Base-by-base conservation (phyloP, 1,140 invertebrate genomes). In the Psilanteris sp. region DNA sequence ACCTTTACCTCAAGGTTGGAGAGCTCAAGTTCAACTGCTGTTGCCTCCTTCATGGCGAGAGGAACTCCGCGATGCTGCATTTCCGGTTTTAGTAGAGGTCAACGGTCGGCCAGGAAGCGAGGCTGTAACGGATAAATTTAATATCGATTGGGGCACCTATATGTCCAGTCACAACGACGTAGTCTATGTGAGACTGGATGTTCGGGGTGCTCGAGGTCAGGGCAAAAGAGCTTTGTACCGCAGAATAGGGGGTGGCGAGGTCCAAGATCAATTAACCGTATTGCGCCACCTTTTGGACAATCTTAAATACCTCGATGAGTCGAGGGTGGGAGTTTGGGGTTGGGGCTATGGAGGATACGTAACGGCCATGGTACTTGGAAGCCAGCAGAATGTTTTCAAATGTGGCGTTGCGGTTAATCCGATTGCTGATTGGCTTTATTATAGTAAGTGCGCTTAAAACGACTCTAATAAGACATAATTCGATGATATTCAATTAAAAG, bases 311-410 rank as follows among this genome's bases (percentile, higher is more conserved):
- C 90, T 98, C 73, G 96, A 98, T 83, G 92, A 93, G 74, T 93
- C 93, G 1, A 92, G 95, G 62, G 94, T 97, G 20, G 96, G 95
- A 0, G 92, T 98, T 32, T 97, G 95, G 96, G 97, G 97, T n/a
- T 96, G 96, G 96, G 96, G 96, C n/a, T 98, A 97, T 86, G 96
- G 96, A 5, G 97, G 96, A 0, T 98, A 96, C 87, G 94, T 97
- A 8, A 96, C 96, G 0, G 91, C 95, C 24, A 96, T 96, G 92
- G 92, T 96, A 18, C 90, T 98, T 26, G 95, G 95, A 6, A 93
- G 93, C 4, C 94, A 96, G 80, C 93, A 96, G 79, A 91, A 93
- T 76, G 91, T 95, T 11, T 96, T 97, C 86, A 95, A 96, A 80
- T 98, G 97, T 85, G 97, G 96, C 32, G 94, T 97, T 39, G 93